phyloP scores from a whole-genome alignment of 2,113 vertebrate species.

The Sigmodon hispidus region DNA sequence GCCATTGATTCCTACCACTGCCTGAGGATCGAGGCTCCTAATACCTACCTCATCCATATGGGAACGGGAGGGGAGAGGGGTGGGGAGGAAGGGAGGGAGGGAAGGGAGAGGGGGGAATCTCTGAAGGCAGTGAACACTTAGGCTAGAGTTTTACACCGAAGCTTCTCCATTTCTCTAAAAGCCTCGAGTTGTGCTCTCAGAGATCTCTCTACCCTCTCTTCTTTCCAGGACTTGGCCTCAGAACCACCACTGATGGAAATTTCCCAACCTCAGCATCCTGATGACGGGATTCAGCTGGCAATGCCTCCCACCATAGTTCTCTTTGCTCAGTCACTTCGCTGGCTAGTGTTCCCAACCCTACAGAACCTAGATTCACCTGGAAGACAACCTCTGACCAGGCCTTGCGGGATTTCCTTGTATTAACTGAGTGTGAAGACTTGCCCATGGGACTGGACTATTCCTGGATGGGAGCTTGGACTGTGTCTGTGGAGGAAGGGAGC shows the following conservation, averaged over 20 bases:
- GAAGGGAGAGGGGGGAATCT: background rate
- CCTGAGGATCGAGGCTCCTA: background rate
- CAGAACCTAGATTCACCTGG: background rate
- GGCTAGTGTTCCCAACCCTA: background rate
- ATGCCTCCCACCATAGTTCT: background rate
- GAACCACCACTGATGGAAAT: background rate
- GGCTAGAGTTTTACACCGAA: background rate
- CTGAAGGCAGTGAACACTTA: background rate
- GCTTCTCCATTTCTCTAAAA: background rate
- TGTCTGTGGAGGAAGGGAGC: background rate
- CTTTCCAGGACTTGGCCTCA: background rate
- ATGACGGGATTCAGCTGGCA: background rate
- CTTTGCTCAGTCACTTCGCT: background rate
- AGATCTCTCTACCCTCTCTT: background rate
- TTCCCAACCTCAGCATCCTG: background rate
- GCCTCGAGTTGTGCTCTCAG: background rate
- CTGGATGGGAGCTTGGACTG: background rate
- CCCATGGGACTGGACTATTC: background rate
- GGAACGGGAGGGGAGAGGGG: background rate
- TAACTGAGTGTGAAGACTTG: background rate
- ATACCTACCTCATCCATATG: background rate
- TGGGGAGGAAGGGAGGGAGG: fast-evolving
- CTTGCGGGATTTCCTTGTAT: background rate
- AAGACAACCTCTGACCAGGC: background rate
- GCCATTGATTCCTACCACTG: background rate